These are phyloP conservation scores for Phalloptychus januarius DNA, from an alignment of 2,797 vertebrate species.

Conservation along the genomic window DNA sequence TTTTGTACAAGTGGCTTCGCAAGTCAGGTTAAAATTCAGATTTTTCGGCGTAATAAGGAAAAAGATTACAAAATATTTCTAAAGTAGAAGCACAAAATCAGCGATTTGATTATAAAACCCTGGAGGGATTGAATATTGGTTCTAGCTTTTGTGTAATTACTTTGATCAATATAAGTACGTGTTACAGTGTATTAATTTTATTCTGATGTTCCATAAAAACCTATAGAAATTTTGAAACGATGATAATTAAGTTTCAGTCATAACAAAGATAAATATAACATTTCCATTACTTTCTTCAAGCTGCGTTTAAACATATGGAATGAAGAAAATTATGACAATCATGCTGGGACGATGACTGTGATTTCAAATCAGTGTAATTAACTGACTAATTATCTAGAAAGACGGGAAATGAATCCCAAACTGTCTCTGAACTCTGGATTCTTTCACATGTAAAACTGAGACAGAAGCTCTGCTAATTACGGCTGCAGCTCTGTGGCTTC, in stretches of 20 bases:
- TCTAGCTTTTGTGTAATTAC: background rate
- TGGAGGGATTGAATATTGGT: background rate
- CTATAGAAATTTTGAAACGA: background rate
- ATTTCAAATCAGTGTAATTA: background rate
- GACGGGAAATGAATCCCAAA: background rate
- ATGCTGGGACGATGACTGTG: background rate
- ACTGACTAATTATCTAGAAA: background rate
- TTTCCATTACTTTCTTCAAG: background rate
- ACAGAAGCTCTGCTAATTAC: background rate
- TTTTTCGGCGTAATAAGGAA: no score
- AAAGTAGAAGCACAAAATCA: no score
- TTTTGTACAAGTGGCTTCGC: no score
- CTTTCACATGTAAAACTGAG: background rate
- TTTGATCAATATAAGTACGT: background rate
- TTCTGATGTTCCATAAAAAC: background rate
- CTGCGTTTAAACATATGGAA: background rate
- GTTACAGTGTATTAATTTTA: background rate
- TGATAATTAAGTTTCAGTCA: background rate
- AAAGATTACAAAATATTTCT: no score
- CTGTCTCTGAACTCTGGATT: background rate
- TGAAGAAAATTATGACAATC: background rate
- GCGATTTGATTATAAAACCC: no score
- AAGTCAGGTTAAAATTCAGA: no score
- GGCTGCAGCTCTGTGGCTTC: constrained; percentile 8
- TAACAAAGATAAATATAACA: background rate